Percentiles rank a stretch among this genome's conserved stretches.
phyloP scores from a whole-genome alignment of 1,140 invertebrate genomes.

The Scaptomyza pallida region DNA sequence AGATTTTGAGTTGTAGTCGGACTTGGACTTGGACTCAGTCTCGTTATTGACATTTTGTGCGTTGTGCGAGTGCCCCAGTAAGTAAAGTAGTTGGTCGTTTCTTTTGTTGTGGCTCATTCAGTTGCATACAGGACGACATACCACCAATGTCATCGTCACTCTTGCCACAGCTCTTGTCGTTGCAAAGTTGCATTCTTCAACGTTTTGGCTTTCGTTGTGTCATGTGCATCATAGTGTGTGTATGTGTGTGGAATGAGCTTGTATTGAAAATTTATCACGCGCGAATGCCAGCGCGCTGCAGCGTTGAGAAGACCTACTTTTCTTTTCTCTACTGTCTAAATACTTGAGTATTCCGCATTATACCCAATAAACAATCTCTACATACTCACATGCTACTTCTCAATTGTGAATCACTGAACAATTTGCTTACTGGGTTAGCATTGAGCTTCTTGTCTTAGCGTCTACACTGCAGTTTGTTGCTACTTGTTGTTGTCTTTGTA shows the following conservation, averaged over 20 bases:
- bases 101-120: conserved; percentile 74
- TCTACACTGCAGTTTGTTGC: conserved; percentile 42
- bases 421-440: conserved; percentile 49
- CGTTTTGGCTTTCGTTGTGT: conserved; percentile 63
- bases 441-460: conserved; percentile 13
- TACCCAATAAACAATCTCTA: background rate
- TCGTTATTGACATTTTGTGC: conserved; percentile 34
- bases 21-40: background rate
- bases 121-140: conserved; percentile 40
- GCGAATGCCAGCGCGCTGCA: conserved; percentile 46
- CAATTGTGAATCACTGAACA: background rate
- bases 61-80: conserved; percentile 43
- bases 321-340: conserved; percentile 15
- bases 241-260: conserved; percentile 49
- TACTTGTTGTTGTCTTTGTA: conserved; percentile 39
- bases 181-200: conserved; percentile 65
- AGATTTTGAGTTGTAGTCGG: background rate
- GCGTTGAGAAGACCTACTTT: conserved; percentile 34
- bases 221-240: conserved; percentile 71
- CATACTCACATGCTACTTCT: background rate
- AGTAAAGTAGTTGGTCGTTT: conserved; percentile 44
- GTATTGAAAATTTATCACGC: conserved; percentile 72
- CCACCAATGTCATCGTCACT: conserved; percentile 35
- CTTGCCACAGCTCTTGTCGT: conserved; percentile 5
- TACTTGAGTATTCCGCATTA: background rate